Base-by-base conservation (phyloP, 2,888 invertebrate species). In the Pantelozetes paolii region DNA sequence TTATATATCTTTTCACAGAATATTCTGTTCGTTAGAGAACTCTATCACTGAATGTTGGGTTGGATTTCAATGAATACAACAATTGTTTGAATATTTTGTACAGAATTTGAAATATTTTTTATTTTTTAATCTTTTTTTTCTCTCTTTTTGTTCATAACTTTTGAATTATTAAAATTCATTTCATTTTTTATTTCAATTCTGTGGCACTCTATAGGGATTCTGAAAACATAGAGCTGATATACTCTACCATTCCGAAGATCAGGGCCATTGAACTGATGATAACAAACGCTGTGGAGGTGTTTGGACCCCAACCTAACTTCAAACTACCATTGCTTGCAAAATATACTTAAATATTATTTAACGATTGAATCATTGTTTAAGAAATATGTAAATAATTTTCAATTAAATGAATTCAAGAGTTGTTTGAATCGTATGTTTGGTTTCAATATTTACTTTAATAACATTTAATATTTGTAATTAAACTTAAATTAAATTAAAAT, bases 261-360 rank as follows among this genome's bases (percentile, higher is more conserved):
- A 45, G 73, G n/a, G 57, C 69, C 18, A 59, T 73, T 8, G 73
- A 73, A 20, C 36, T 73, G 1, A 28, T 73, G 73, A 71, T 73
- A 1, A 71, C 23, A n/a, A 20, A 71, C 42, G 71, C 64, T 1
- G 20, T 9, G 2, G 64, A 64, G 20, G 64, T 64, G 36, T 64
- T 64, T 64, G 64, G 64, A n/a, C 64, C 36, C 1, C 64, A 36
- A n/a, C 64, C 64, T 13, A 30, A 18, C 6, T n/a, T 30, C 59
- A 59, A 18, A 54, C 18, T 20, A 26, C 54, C 8, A 15, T 54
- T 54, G 13, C 3, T 2, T 8, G 36, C 36, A 36, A 36, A 36
- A 36, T 36, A 36, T 36, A 8, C 36, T 36, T 36, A 8, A 15
- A 45, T 11, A 15, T 45, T 11, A 36, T 36, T 36, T 36, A 36